Base-by-base conservation (phyloP, 1,140 invertebrate species). In the Drosophila willistoni region DNA sequence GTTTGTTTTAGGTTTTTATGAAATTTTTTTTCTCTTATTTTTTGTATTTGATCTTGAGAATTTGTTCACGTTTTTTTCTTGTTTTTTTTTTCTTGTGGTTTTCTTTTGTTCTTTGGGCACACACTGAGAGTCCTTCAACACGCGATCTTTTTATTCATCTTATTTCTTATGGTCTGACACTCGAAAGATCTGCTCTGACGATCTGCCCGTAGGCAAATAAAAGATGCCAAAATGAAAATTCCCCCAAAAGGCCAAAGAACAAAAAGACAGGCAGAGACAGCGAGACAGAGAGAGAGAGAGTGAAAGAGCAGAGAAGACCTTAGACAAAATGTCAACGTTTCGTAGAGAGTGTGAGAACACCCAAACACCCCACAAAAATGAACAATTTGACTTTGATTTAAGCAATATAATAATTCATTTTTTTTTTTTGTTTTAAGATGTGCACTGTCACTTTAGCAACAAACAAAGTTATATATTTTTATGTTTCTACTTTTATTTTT, bases 41-140 rank as follows among this genome's bases (percentile, higher is more conserved):
- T 41, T 42, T 71, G 54, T 65, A 12, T 60, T 64, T 71, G 78
- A 54, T 64, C 44, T 17, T 54, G 14, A 41, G 34, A 65, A 68
- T 59, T 75, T 63, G 62, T 54, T 33, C 22, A 73, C 61, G 68
- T 73, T 76, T 73, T 68, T 75, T 78, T 60, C 47, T 41, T 74
- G 77, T 69, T 55, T 64, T 47, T 68, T 54, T 44, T 25, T 71
- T 65, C 19, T 14, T 34, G 63, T 12, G 36, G 51, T 44, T 7
- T 47, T 78, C 73, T 65, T 79, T 78, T 78, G 75, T 51, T 51
- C 44, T 51, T 51, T 51, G 19, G 19, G 44, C 44, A 51, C 44
- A 51, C 71, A 73, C 74, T 57, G 68, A 34, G 29, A 25, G 71
- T 77, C 73, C 73, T 77, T 70, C 73, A 69, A 59, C 73, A 42